These are phyloP conservation scores for Castor canadensis DNA, from an alignment of 2,113 vertebrate species.

Conservation along the genomic window DNA sequence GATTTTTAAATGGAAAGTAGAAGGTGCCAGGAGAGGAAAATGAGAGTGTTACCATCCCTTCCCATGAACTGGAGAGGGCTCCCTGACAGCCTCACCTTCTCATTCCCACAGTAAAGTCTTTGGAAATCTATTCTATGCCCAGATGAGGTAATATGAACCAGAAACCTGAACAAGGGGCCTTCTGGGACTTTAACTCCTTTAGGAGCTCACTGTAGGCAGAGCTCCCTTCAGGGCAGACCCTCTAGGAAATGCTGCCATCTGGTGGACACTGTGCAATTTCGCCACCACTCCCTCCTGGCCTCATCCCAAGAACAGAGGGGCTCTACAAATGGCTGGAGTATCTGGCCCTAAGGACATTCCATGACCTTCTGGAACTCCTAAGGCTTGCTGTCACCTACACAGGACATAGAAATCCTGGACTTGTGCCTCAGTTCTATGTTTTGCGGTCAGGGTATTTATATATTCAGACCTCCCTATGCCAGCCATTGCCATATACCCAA, in stretches of 20 bases:
- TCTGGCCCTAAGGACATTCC: too few relatives aligned
- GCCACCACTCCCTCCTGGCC: background rate
- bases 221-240: background rate
- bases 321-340: background rate
- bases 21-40: too few relatives aligned
- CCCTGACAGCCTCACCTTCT: background rate
- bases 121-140: background rate
- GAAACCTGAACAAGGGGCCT: background rate
- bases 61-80: background rate
- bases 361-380: background rate
- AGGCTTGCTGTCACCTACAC: background rate
- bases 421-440: background rate
- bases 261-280: background rate
- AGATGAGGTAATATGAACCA: background rate
- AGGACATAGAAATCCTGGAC: background rate
- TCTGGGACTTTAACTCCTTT: background rate
- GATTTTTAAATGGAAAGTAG: background rate
- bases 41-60: background rate
- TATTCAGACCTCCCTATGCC: background rate
- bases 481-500: background rate
- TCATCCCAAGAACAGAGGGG: background rate
- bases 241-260: constrained; percentile 59
- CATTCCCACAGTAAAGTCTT: background rate
- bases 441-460: background rate
- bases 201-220: background rate